These are phyloP conservation scores for Tetrao urogallus DNA, from an alignment of 2,113 vertebrate species.

Conservation along the genomic window DNA sequence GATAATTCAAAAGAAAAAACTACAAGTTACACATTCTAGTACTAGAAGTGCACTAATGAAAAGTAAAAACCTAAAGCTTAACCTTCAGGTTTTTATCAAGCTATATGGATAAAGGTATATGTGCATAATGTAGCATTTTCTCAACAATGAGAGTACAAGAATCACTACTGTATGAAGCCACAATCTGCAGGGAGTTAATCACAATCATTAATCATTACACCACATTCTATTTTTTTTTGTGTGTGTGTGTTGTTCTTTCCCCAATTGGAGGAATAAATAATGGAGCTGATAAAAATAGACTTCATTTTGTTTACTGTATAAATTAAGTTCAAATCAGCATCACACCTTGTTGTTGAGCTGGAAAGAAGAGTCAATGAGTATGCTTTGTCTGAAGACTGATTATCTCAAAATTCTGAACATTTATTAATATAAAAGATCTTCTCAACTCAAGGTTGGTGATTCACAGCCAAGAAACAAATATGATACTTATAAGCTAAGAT, in stretches of 20 bases:
- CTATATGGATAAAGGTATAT: constrained; percentile 40
- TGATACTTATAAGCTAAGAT: not conserved
- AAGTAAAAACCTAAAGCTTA: constrained; percentile 40
- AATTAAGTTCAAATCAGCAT: constrained; percentile 38
- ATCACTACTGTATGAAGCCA: constrained; percentile 81
- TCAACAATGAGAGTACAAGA: constrained; percentile 81
- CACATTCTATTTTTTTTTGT: not conserved
- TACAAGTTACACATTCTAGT: not conserved
- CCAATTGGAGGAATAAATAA: not conserved
- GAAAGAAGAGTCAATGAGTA: not conserved
- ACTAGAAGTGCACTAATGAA: constrained; percentile 31
- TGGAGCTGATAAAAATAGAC: constrained; percentile 38
- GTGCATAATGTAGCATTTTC: constrained; percentile 66
- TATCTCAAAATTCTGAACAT: not conserved
- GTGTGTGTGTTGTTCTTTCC: not conserved
- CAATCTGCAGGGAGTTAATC: constrained; percentile 85
- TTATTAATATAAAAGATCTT: not conserved
- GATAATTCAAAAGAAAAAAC: not conserved
- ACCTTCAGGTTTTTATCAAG: constrained; percentile 25
- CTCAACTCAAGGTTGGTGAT: not conserved
- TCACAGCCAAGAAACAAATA: not conserved
- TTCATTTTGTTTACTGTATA: constrained; percentile 65
- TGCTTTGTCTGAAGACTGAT: not conserved
- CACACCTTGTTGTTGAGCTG: not conserved
- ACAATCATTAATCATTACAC: constrained; percentile 84